These are phyloP conservation scores for Tinamus guttatus DNA, from an alignment of 2,113 vertebrate genomes.

Conservation along the genomic window DNA sequence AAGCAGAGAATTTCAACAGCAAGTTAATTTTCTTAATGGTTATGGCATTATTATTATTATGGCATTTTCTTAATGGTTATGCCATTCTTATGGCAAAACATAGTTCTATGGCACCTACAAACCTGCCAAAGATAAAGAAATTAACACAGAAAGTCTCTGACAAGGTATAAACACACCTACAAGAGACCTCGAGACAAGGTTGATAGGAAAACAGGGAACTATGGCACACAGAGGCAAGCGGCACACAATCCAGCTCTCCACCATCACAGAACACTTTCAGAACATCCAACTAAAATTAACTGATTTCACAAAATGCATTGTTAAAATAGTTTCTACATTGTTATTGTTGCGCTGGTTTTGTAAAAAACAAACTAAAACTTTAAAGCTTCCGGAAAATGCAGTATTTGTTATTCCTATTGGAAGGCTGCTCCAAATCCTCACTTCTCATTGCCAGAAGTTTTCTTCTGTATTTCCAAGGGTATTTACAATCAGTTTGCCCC, in stretches of 20 bases:
- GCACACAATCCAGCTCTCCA: neutral
- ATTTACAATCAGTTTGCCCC: neutral
- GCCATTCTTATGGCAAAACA: neutral
- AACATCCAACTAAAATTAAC: neutral
- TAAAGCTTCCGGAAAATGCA: neutral
- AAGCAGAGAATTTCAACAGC: neutral
- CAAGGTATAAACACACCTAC: neutral
- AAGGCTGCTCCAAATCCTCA: neutral
- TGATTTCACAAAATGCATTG: neutral
- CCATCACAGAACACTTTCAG: neutral
- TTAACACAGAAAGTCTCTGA: neutral
- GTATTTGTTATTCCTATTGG: neutral
- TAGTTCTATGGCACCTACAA: too few species aligned
- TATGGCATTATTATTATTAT: too few species aligned
- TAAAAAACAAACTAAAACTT: neutral
- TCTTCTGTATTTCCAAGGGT: neutral
- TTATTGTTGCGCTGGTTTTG: neutral
- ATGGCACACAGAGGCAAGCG: neutral
- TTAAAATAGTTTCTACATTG: neutral
- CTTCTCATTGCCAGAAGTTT: neutral
- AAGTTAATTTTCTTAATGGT: neutral
- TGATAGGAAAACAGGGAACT: neutral
- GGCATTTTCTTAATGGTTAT: too few species aligned
- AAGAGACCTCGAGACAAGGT: neutral
- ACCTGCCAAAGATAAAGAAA: neutral